Base-by-base conservation (phyloP, 1,140 invertebrate species). In the Adoxophyes honmai region DNA sequence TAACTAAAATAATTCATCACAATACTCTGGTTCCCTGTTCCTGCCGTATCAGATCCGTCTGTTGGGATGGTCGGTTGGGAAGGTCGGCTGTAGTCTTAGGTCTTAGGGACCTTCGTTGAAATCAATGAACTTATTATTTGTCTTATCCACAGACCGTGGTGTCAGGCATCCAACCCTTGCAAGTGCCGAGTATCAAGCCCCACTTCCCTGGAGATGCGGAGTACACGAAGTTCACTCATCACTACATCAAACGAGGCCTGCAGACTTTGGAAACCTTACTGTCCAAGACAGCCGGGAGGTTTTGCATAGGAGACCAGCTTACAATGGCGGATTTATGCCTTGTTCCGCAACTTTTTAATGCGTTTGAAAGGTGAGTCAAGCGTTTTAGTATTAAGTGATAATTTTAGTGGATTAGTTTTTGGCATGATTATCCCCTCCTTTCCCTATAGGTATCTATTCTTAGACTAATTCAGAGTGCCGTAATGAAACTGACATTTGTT, bases 281-380 rank as follows among this genome's bases (percentile, higher is more conserved):
- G 14, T 78, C 97, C 5, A 92, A 92, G 21, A 90, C 93, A 15
- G 94, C 93, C 44, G 98, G 97, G n/a, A 95, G 95, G 75, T 99
- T 96, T 78, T 97, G 96, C 78, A 93, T 99, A 4, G 98, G 97
- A 5, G 95, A 99, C 85, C 91, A 95, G 61, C 91, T 99, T 13
- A 96, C 97, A 0, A 89, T 99, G 81, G 98, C 98, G 18, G 98
- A 99, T 86, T 94, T 97, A 56, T 98, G 96, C 78, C 88, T 99
- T 10, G 94, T 98, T 8, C 97, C 98, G 36, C 98, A 99, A 90
- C 92, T 98, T 33, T 96, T 93, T 71, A 97, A 96, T 85, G 95
- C 95, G 13, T 89, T 93, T 64, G 64, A 55, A 1, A 83, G 81
- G 84, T 84, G 92, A 93, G 92, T 33, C 33, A 11, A 34, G 33